Conservation (phyloP, 2,888 invertebrate genomes). For the Pristionchus exspectatus region DNA sequence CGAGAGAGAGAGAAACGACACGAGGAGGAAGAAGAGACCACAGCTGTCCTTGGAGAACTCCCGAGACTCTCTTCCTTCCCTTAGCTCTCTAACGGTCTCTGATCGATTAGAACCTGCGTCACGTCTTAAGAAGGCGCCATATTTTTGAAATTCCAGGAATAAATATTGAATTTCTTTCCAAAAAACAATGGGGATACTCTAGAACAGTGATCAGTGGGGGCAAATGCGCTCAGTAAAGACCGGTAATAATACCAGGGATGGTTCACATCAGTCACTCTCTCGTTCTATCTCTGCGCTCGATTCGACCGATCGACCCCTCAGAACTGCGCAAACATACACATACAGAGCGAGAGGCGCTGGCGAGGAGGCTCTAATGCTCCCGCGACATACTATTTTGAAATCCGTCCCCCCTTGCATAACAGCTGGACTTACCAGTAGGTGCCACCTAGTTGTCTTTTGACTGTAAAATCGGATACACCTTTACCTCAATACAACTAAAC, state of each 20-base stretch:
- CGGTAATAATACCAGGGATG: neutral
- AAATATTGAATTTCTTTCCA: too few relatives aligned
- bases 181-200: too few relatives aligned
- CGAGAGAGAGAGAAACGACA: neutral
- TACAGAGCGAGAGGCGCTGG: neutral
- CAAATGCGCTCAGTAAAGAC: too few relatives aligned
- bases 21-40: neutral
- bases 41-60: conserved; percentile 23
- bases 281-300: neutral
- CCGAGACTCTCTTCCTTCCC: neutral
- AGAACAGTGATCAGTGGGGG: too few relatives aligned
- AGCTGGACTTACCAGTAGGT: too few relatives aligned
- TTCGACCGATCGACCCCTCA: conserved; percentile 8
- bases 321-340: neutral
- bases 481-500: neutral
- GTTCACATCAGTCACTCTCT: neutral
- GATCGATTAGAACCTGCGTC: neutral
- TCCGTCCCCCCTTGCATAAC: neutral
- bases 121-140: neutral
- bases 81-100: neutral
- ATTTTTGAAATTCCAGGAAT: neutral
- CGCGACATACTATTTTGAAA: conserved; percentile 26
- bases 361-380: neutral
- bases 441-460: too few relatives aligned
- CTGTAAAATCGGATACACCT: too few relatives aligned